Evolutionary conservation across 2,797 vertebrate species (phyloP).

Genomic region (Aselliscus stoliczkanus): DNA sequence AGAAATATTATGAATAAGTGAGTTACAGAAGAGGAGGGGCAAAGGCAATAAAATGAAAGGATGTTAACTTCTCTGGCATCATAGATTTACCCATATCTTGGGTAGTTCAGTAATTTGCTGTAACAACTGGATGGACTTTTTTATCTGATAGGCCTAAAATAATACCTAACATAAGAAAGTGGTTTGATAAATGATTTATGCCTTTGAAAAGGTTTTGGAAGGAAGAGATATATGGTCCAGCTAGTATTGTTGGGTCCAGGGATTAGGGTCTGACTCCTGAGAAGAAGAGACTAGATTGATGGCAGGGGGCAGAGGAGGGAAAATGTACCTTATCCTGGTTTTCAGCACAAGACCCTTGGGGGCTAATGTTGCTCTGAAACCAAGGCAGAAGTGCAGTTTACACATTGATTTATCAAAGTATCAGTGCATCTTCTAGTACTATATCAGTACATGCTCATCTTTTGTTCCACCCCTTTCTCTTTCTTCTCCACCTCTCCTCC

Average conservation of each 20-base stretch:
- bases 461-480: background rate
- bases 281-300: background rate
- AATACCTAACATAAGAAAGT: background rate
- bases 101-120: background rate
- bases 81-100: background rate
- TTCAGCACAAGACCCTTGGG: background rate
- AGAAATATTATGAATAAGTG: background rate
- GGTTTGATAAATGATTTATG: background rate
- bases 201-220: background rate
- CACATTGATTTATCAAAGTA: background rate
- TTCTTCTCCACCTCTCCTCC: background rate
- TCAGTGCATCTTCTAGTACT: background rate
- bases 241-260: background rate
- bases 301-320: too few species aligned
- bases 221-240: background rate
- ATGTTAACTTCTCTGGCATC: background rate
- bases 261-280: background rate
- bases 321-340: background rate
- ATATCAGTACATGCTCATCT: background rate
- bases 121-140: background rate
- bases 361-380: background rate
- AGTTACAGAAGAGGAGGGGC: background rate
- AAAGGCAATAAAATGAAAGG: background rate
- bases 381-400: background rate
- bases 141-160: background rate